phyloP scores from a whole-genome alignment of 2,113 vertebrate genomes.

The Hirundichthys speculiger region DNA sequence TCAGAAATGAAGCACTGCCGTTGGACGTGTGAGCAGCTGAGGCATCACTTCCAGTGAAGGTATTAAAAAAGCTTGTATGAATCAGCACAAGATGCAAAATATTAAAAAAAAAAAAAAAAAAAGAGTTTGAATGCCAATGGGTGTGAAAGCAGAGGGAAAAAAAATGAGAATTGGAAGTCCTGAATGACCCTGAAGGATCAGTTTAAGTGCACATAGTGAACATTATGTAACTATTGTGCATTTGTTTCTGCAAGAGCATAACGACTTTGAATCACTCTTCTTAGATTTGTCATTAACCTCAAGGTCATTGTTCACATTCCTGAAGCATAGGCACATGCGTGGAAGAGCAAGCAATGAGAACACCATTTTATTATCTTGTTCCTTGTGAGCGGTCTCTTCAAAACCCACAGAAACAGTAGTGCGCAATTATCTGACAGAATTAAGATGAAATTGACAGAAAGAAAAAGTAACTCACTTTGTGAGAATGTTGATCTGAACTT shows the following conservation, averaged over 20 bases:
- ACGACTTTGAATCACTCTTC: conserved; percentile 8
- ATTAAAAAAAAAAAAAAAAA: background rate
- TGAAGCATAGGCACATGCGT: background rate
- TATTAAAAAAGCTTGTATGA: background rate
- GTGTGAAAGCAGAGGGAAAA: too few species aligned
- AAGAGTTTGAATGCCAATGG: too few species aligned
- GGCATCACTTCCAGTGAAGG: background rate
- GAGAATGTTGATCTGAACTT: too few species aligned
- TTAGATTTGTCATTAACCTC: conserved; percentile 29
- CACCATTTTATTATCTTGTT: background rate
- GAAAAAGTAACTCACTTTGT: too few species aligned
- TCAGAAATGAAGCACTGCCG: background rate
- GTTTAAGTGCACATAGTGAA: background rate
- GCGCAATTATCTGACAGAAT: too few species aligned
- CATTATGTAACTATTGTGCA: background rate
- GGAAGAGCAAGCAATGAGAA: background rate
- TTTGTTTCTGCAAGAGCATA: background rate
- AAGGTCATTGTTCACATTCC: conserved; percentile 6
- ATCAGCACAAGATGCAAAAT: background rate
- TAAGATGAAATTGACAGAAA: too few species aligned
- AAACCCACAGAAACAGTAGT: background rate
- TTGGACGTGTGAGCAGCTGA: too few species aligned
- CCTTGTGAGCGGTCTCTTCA: background rate
- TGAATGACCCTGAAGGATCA: background rate
- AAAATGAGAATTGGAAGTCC: background rate